A percentile compares a stretch with the other conserved stretches of the same genome.
These are phyloP conservation scores for Polyommatus icarus DNA, from an alignment of 2,888 invertebrate species.

Conservation along the genomic window DNA sequence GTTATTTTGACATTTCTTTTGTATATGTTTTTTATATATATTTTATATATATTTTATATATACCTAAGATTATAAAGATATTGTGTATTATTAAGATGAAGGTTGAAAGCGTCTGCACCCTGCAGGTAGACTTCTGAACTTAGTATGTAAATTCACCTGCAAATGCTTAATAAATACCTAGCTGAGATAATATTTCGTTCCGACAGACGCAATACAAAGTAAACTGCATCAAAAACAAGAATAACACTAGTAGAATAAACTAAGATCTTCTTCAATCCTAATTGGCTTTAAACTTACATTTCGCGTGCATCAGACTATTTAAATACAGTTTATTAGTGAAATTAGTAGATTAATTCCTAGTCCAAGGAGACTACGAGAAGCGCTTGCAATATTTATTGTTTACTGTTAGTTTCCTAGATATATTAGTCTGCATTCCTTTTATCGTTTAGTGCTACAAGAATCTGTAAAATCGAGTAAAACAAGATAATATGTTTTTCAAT, in stretches of 20 bases:
- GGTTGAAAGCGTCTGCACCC: neutral
- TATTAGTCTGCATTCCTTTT: too few relatives aligned
- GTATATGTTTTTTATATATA: too few relatives aligned
- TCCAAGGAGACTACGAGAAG: neutral
- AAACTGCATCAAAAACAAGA: neutral
- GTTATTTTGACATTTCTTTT: too few relatives aligned
- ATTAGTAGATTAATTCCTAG: neutral
- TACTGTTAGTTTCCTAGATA: too few relatives aligned
- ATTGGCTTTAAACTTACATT: neutral
- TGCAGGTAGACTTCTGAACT: neutral
- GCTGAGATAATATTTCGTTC: neutral
- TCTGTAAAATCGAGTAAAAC: too few relatives aligned
- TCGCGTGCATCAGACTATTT: neutral
- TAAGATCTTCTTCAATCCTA: conserved; percentile 7
- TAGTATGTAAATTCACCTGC: neutral
- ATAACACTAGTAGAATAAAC: neutral
- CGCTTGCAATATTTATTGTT: neutral
- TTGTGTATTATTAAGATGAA: too few relatives aligned
- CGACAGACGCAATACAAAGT: neutral
- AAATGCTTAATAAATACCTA: neutral
- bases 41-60: too few relatives aligned
- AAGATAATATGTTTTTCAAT: too few relatives aligned
- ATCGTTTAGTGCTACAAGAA: too few relatives aligned
- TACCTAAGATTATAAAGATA: too few relatives aligned
- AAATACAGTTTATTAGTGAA: neutral